phyloP scores from a whole-genome alignment of 2,888 invertebrate genomes.

The Brenthis ino region DNA sequence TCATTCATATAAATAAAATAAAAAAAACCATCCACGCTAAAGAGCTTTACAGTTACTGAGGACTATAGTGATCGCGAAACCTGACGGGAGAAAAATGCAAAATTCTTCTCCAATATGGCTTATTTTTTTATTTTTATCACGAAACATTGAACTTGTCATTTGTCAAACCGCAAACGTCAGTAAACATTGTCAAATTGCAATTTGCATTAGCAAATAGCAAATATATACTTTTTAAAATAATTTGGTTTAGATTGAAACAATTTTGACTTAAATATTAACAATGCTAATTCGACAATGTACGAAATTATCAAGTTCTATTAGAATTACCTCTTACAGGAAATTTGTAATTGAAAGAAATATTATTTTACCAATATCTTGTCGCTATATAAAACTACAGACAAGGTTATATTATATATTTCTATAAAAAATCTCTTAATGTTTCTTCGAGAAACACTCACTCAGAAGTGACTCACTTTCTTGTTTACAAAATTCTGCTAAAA shows the following conservation, averaged over 20 bases:
- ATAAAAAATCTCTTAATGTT: neutral
- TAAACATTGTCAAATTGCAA: too few species aligned
- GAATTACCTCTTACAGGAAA: conserved; percentile 47
- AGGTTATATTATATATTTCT: conserved; percentile 49
- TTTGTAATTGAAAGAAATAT: conserved; percentile 42
- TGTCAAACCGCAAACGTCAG: neutral
- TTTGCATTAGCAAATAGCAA: neutral
- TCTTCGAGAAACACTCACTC: neutral
- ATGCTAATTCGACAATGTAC: conserved; percentile 62
- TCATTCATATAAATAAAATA: too few species aligned
- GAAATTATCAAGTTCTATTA: conserved; percentile 55
- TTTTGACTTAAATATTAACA: conserved; percentile 39
- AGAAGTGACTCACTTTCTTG: neutral
- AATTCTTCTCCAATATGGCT: too few species aligned
- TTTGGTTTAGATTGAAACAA: neutral
- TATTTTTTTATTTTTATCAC: too few species aligned
- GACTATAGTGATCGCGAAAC: too few species aligned
- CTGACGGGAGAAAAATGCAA: too few species aligned
- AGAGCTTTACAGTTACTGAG: too few species aligned
- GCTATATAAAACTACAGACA: conserved; percentile 32
- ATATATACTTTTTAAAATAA: neutral
- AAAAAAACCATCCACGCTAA: too few species aligned
- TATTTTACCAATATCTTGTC: conserved; percentile 33
- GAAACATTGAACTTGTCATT: neutral
- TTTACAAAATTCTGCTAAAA: neutral